These are phyloP conservation scores for Erpetoichthys calabaricus DNA, from an alignment of 2,797 vertebrate genomes.

Conservation along the genomic window DNA sequence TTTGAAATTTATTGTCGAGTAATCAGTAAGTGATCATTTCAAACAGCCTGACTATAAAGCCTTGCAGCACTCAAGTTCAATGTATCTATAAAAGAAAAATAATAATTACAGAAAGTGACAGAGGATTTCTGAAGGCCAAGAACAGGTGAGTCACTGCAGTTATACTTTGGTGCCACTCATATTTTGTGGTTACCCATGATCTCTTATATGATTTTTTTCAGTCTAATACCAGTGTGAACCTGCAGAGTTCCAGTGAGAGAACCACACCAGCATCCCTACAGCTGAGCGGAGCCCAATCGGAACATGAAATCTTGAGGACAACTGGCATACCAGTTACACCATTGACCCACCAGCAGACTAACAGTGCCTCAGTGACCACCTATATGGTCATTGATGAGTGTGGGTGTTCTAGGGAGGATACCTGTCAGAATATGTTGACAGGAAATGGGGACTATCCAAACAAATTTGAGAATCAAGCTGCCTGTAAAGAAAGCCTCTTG, in stretches of 20 bases:
- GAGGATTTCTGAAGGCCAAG: background rate
- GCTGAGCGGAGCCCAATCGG: conserved; percentile 8
- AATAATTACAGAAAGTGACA: background rate
- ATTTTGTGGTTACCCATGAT: background rate
- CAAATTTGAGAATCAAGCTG: background rate
- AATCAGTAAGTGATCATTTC: too few relatives aligned
- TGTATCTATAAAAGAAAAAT: background rate
- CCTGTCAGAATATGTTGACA: background rate
- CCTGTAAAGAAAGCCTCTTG: conserved; percentile 13
- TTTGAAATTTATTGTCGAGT: too few relatives aligned
- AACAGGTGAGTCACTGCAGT: background rate
- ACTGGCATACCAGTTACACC: conserved; percentile 23
- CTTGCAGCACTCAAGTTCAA: conserved; percentile 21
- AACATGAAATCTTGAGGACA: conserved; percentile 6
- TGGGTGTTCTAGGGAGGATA: conserved; percentile 16
- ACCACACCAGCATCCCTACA: conserved; percentile 19
- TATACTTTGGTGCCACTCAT: background rate
- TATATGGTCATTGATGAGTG: conserved; percentile 30
- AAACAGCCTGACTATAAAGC: too few relatives aligned
- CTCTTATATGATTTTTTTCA: background rate
- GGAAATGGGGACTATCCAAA: background rate
- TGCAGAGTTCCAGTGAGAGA: conserved; percentile 33
- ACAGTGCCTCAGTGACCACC: conserved; percentile 14
- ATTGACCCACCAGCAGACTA: background rate
- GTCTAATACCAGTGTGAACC: conserved; percentile 18